These are phyloP conservation scores for Thunnus maccoyii DNA, from an alignment of 2,113 vertebrate genomes.

Conservation along the genomic window DNA sequence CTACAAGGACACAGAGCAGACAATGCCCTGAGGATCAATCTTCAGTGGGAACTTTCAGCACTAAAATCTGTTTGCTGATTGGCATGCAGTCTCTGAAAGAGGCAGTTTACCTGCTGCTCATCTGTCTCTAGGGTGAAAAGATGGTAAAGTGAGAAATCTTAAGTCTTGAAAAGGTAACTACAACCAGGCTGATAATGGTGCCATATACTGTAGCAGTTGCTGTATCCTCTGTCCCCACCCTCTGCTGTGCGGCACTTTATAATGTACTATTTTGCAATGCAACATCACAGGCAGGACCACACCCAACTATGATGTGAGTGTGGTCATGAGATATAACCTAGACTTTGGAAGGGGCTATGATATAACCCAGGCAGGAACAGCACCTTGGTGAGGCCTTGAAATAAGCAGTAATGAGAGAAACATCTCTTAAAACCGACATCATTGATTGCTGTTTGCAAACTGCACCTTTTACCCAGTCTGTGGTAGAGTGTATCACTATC, in stretches of 20 bases:
- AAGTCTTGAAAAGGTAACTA: conserved; percentile 35
- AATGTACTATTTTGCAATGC: conserved; percentile 3
- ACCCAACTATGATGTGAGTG: background rate
- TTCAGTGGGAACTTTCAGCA: conserved; percentile 37
- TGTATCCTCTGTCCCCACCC: background rate
- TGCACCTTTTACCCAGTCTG: background rate
- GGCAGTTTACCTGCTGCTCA: conserved; percentile 45
- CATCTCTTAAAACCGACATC: background rate
- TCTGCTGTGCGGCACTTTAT: background rate
- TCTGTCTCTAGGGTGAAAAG: conserved; percentile 38
- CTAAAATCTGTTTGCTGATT: conserved; percentile 40
- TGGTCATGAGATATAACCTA: background rate
- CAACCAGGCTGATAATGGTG: conserved; percentile 13
- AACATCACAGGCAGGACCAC: background rate
- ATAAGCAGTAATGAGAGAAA: background rate
- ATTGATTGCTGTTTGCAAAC: background rate
- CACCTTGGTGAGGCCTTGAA: background rate
- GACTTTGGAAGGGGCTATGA: background rate
- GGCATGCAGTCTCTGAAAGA: conserved; percentile 18
- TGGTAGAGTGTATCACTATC: background rate
- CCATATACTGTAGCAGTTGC: background rate
- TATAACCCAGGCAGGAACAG: background rate
- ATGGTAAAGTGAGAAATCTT: conserved; percentile 41
- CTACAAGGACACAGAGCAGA: conserved; percentile 33
- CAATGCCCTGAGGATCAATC: conserved; percentile 51